phyloP scores from a whole-genome alignment of 2,888 invertebrate species.

The Tuta absoluta region DNA sequence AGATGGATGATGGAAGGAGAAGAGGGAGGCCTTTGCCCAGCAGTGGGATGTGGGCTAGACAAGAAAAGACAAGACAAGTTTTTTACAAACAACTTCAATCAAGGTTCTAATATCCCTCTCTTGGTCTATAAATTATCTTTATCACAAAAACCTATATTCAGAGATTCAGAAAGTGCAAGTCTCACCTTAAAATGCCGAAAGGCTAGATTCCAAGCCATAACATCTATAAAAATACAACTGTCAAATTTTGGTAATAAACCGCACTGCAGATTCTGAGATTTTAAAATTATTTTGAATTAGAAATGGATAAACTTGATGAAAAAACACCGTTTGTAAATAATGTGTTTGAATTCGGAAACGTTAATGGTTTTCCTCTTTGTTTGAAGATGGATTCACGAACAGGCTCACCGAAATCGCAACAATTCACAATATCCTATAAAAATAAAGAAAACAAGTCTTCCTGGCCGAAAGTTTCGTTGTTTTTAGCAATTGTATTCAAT shows the following conservation, averaged over 20 bases:
- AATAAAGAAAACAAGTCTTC: constrained; percentile 49
- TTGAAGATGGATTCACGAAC: constrained; percentile 53
- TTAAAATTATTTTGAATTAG: neutral
- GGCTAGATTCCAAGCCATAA: too few species aligned
- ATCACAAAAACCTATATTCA: too few species aligned
- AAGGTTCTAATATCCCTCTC: too few species aligned
- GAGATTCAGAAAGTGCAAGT: too few species aligned
- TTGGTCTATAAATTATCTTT: too few species aligned
- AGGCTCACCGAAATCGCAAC: constrained; percentile 57
- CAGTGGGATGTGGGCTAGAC: too few species aligned
- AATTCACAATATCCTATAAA: constrained; percentile 67
- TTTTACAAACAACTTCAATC: too few species aligned
- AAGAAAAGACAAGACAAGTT: too few species aligned
- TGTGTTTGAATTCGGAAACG: constrained; percentile 58
- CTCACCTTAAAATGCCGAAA: too few species aligned
- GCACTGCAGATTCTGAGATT: neutral
- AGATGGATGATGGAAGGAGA: too few species aligned
- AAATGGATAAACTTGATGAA: neutral
- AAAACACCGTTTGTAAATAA: constrained; percentile 37
- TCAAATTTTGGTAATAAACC: neutral
- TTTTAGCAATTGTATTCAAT: constrained; percentile 63
- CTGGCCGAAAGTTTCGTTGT: constrained; percentile 58
- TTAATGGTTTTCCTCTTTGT: constrained; percentile 64
- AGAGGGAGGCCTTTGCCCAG: too few species aligned
- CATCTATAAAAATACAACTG: neutral